Percentiles rank a stretch among this genome's conserved stretches.
Conservation (phyloP, 2,113 vertebrate genomes). For the Butorides virescens region DNA sequence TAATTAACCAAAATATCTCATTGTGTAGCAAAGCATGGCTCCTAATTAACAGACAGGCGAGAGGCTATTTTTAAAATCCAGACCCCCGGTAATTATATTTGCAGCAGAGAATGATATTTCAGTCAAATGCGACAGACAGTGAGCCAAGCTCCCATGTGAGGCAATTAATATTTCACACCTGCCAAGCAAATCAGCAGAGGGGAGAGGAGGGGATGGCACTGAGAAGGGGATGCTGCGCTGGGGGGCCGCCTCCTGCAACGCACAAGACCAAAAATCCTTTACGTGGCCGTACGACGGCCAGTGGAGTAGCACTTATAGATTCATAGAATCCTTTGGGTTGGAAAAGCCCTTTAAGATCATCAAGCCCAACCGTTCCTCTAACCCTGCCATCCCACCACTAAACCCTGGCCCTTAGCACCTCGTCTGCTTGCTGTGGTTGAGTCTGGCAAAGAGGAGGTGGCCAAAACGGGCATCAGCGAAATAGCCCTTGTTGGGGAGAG, state of each 20-base stretch:
- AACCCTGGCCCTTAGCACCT: no score
- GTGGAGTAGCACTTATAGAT: neutral
- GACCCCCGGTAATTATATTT: slow-evolving; percentile 75
- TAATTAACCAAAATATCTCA: slow-evolving; percentile 83
- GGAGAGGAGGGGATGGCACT: slow-evolving; percentile 25
- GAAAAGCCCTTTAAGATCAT: no score
- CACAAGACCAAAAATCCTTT: neutral
- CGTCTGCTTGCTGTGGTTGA: neutral
- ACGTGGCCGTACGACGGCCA: neutral
- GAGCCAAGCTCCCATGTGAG: slow-evolving; percentile 76
- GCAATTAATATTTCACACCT: slow-evolving; percentile 88
- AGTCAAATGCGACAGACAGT: slow-evolving; percentile 75
- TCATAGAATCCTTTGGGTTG: no score
- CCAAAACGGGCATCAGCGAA: neutral
- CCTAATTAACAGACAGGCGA: slow-evolving; percentile 78
- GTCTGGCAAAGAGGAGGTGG: neutral
- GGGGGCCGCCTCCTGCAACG: neutral
- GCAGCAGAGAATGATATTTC: slow-evolving; percentile 75
- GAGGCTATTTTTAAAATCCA: slow-evolving; percentile 73
- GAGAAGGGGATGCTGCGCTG: neutral
- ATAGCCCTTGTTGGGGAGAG: accelerated
- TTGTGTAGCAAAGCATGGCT: slow-evolving; percentile 74
- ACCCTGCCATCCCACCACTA: no score
- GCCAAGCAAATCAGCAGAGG: slow-evolving; percentile 70
- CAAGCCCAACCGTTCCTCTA: no score